These are phyloP conservation scores for Rafetus swinhoei DNA, from an alignment of 2,113 vertebrate species.

Conservation along the genomic window DNA sequence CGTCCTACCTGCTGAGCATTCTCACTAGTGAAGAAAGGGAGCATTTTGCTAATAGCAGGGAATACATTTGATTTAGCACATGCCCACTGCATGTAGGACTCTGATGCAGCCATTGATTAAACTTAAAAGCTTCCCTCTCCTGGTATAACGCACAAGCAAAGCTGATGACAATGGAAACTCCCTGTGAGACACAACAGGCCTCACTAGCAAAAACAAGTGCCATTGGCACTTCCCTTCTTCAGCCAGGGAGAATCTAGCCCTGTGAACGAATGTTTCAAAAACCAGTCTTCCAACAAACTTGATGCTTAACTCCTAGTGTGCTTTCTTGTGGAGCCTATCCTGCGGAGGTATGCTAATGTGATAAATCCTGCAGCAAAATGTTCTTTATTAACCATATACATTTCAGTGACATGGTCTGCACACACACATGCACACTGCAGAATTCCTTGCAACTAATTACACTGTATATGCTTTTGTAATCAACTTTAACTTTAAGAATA, in stretches of 20 bases:
- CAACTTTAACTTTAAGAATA: slow-evolving; percentile 24
- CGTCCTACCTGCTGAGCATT: background rate
- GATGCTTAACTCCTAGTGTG: background rate
- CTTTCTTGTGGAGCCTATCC: slow-evolving; percentile 37
- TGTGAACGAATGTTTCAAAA: slow-evolving; percentile 10
- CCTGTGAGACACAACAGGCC: background rate
- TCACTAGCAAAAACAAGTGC: background rate
- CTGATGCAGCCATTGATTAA: slow-evolving; percentile 19
- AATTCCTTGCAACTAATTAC: slow-evolving; percentile 27
- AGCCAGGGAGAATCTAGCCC: slow-evolving; percentile 21
- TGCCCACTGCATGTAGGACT: slow-evolving; percentile 4
- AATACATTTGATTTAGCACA: slow-evolving; percentile 18
- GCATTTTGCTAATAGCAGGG: background rate
- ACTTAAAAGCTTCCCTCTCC: slow-evolving; percentile 15
- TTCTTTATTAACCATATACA: slow-evolving; percentile 40
- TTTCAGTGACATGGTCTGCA: slow-evolving; percentile 37
- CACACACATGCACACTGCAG: background rate
- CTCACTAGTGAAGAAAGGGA: background rate
- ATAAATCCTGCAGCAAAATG: slow-evolving; percentile 46
- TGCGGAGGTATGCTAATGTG: background rate
- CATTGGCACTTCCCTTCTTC: background rate
- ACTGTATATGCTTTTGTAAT: slow-evolving; percentile 30
- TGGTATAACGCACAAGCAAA: slow-evolving; percentile 22
- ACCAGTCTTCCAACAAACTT: slow-evolving; percentile 4
- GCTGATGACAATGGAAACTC: rapidly evolving